A percentile compares a stretch with the other conserved stretches of the same genome.
phyloP scores from a whole-genome alignment of 2,888 invertebrate genomes.

The Amiota communis region DNA sequence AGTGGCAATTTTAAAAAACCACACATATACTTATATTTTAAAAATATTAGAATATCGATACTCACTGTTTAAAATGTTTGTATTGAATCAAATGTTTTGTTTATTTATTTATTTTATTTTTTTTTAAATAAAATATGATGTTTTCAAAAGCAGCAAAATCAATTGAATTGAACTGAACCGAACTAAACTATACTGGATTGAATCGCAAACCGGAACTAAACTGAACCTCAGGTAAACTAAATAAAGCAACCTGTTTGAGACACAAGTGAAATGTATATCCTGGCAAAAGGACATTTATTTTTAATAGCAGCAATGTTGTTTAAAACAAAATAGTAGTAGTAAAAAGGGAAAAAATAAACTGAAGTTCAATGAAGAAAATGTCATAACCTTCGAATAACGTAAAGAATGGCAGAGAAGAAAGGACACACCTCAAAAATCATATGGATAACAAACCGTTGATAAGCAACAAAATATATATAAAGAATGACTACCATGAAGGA shows the following conservation, averaged over 20 bases:
- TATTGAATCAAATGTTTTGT: too few species aligned
- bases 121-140: too few species aligned
- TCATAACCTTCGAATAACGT: conserved; percentile 42
- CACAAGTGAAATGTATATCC: conserved; percentile 39
- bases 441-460: conserved; percentile 14
- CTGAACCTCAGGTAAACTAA: background rate
- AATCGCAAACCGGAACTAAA: conserved; percentile 7
- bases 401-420: conserved; percentile 17
- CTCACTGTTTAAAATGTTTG: too few species aligned
- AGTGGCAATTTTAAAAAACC: too few species aligned
- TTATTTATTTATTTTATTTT: too few species aligned
- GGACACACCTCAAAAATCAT: conserved; percentile 48
- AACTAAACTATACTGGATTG: background rate
- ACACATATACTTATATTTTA: too few species aligned
- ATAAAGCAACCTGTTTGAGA: background rate
- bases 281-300: conserved; percentile 40
- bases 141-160: too few species aligned
- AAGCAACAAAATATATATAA: conserved; percentile 5
- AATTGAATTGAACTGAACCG: conserved; percentile 3
- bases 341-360: conserved; percentile 10
- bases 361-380: conserved; percentile 62
- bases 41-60: too few species aligned
- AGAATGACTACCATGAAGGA: background rate
- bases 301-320: conserved; percentile 24
- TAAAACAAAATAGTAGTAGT: conserved; percentile 14